These are phyloP conservation scores for Calephelis virginiensis DNA, from an alignment of 1,140 invertebrate species.

Conservation along the genomic window DNA sequence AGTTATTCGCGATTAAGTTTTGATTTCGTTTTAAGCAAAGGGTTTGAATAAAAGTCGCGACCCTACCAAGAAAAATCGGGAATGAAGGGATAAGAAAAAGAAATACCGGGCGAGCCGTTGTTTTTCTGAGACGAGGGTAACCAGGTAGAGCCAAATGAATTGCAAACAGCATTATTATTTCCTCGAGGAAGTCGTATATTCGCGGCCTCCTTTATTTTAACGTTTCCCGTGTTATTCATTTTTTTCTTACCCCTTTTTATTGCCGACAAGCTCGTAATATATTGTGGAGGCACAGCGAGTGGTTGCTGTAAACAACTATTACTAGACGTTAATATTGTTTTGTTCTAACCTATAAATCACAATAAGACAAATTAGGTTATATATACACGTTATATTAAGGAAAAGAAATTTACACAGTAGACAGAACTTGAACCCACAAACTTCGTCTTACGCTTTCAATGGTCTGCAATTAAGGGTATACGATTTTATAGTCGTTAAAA, in stretches of 20 bases:
- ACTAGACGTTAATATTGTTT: conserved; percentile 32
- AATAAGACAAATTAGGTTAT: too few species aligned
- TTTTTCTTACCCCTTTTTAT: conserved; percentile 77
- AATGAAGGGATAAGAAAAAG: conserved; percentile 52
- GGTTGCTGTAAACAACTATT: conserved; percentile 75
- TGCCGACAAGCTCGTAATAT: conserved; percentile 72
- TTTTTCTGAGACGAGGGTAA: conserved; percentile 68
- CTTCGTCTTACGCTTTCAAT: too few species aligned
- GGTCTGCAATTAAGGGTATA: too few species aligned
- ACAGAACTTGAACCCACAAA: too few species aligned
- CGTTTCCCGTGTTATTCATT: conserved; percentile 71
- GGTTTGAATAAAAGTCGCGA: conserved; percentile 68
- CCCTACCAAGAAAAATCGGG: conserved; percentile 65
- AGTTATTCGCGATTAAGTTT: conserved; percentile 56
- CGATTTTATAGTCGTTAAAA: too few species aligned
- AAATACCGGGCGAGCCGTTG: conserved; percentile 57
- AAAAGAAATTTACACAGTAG: too few species aligned
- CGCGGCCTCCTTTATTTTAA: conserved; percentile 74
- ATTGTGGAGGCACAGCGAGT: conserved; percentile 70
- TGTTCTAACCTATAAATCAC: neutral
- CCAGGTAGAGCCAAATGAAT: conserved; percentile 77
- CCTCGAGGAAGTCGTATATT: conserved; percentile 77
- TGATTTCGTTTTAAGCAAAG: conserved; percentile 67
- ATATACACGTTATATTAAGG: too few species aligned
- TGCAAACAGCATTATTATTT: conserved; percentile 79